Evolutionary conservation across 2,797 vertebrate species (phyloP).

Genomic region (Mus spretus): DNA sequence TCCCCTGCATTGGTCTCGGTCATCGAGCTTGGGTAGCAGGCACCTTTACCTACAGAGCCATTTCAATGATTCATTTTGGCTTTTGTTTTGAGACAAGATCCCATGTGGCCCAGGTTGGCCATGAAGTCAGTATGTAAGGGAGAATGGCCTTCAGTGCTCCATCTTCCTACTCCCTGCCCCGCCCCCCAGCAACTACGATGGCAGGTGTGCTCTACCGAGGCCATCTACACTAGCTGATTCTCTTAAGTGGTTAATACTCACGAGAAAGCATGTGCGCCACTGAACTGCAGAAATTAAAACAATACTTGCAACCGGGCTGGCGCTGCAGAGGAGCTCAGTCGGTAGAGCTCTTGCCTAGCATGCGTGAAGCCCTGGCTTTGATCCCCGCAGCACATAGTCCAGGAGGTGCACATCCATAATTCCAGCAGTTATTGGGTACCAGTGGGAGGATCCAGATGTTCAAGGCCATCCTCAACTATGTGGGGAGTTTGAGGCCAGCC

Average conservation of each 20-base stretch:
- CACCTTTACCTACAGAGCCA: background rate
- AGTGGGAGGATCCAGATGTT: background rate
- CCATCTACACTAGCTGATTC: background rate
- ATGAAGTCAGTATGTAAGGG: background rate
- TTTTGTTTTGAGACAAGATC: background rate
- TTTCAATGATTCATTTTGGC: background rate
- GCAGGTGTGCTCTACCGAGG: background rate
- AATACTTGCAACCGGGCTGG: background rate
- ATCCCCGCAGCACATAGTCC: background rate
- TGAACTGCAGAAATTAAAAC: conserved; percentile 5
- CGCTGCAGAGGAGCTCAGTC: background rate
- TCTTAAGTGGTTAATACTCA: conserved; percentile 8
- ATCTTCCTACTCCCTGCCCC: background rate
- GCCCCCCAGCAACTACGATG: too few relatives aligned
- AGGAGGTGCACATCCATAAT: background rate
- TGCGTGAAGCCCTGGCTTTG: background rate
- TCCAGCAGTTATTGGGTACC: background rate
- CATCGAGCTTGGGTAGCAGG: background rate
- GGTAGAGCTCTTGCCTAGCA: background rate
- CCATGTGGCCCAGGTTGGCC: background rate
- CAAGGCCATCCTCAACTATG: background rate
- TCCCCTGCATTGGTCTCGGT: background rate
- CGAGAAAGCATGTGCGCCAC: background rate
- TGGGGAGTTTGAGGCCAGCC: background rate
- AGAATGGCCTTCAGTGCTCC: background rate